Base-by-base conservation (phyloP, 2,113 vertebrate genomes). In the Plestiodon gilberti region DNA sequence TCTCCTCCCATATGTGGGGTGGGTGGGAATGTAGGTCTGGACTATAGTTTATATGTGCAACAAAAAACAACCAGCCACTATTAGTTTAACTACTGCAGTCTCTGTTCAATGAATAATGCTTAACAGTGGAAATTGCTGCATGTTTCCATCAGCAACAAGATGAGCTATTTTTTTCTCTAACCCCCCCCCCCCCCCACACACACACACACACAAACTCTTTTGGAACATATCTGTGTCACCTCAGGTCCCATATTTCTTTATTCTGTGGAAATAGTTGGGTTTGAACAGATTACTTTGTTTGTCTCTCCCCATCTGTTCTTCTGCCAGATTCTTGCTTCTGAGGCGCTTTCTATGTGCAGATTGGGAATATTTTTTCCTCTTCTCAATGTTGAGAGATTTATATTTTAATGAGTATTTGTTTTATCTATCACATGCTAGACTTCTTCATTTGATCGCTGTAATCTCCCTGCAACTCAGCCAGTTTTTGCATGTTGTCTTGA, bases 371-470 rank as follows among this genome's bases (percentile, higher is more conserved):
- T 17, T 90, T 22, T 13, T 18, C 48, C 87, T 93, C 76, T 90
- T 91, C 86, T 79, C 69, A 69, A 57, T 81, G 40, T 75, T 87
- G 65, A 79, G 78, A 90, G 88, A 88, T 92, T 93, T 91, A 40
- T 92, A 78, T 91, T 95, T 93, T 93, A 94, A 86, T 87, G 52
- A 80, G 48, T 91, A 86, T 95, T 94, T 95, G 86, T 95, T 95
- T 93, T 92, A 91, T 81, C 92, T 85, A 74, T 91, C 84, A 71
- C 78, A 77, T 89, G 73, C 82, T 93, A 88, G 93, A 92, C 88
- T 91, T 91, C 91, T 89, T 93, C 83, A 79, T 75, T 89, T 78
- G 89, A 90, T 94, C 94, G 89, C 77, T 83, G 73, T 85, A 78
- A 90, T 92, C 92, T 92, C 80, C 80, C 80, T n/a, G 65, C 84